Base-by-base conservation (phyloP, 2,113 vertebrate genomes). In the Corydoras maculifer region DNA sequence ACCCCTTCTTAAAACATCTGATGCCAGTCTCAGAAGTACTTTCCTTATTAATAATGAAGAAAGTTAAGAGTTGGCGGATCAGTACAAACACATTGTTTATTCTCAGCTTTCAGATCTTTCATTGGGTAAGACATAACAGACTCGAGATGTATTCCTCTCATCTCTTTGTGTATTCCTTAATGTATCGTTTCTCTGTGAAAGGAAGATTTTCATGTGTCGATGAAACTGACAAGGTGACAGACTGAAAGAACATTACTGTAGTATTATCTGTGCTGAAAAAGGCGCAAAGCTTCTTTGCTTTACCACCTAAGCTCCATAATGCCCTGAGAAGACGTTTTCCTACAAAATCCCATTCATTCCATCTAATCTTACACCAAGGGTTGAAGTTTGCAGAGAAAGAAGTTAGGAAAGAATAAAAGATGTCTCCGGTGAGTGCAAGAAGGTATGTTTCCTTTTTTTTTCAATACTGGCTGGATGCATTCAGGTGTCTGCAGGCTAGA, bases 401-500 rank as follows among this genome's bases (percentile, higher is more conserved):
- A 62, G 0, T 4, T 12, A 58, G 58, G 2, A 61, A 8, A 65
- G 14, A 68, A 51, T 6, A 29, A 9, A 14, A 7, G 50, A 30
- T 58, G 10, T 70, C 67, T 54, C 54, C 62, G 31, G 8, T 70
- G 32, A 65, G 50, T n/a, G 35, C 9, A 62, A 32, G 57, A 53
- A 30, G 25, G 55, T 4, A 58, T 12, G 11, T 14, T 43, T 43
- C 35, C 61, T 30, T 62, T 35, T 71, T 51, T 58, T 67, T 32
- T 43, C 29, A 29, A 66, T 68, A 30, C 18, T 15, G 35, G 12
- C 68, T 54, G 60, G 62, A 60, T 81, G 76, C 53, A 76, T 18
- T 14, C 2, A n/a, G 50, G 60, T 57, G 53, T 78, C 79, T 76
- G 67, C 66, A 57, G 80, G 84, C 80, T 74, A 78, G 68, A 69